Evolutionary conservation across 2,888 invertebrate species (phyloP).

Genomic region (Thyatira batis): DNA sequence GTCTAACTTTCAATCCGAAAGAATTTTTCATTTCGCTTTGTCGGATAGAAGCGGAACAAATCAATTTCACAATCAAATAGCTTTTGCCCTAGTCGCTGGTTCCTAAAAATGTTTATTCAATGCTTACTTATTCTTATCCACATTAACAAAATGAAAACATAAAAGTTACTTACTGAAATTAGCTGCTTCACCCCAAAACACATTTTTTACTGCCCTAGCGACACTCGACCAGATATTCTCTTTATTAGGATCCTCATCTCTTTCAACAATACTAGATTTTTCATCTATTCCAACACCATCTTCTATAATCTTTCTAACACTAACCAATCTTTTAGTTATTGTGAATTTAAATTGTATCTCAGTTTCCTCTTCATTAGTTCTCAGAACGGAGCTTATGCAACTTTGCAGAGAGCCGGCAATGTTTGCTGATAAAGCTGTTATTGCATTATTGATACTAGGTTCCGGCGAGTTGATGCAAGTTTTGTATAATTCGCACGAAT

Average conservation of each 20-base stretch:
- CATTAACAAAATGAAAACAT: conserved; percentile 4
- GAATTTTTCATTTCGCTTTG: not conserved
- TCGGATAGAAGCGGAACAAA: not conserved
- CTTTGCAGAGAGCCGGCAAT: conserved; percentile 69
- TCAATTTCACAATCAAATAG: not conserved
- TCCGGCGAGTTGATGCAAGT: conserved; percentile 62
- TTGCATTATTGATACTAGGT: conserved; percentile 48
- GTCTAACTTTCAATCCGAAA: not conserved
- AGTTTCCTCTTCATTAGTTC: conserved; percentile 66
- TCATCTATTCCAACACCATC: conserved; percentile 38
- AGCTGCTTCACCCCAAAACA: conserved; percentile 67
- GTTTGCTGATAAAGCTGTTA: conserved; percentile 63
- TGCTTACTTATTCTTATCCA: not conserved
- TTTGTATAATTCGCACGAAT: conserved; percentile 67
- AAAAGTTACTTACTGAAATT: conserved; percentile 42
- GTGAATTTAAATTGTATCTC: conserved; percentile 77
- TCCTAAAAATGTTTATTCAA: not conserved
- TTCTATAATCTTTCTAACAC: conserved; percentile 56
- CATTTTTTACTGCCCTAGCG: conserved; percentile 68
- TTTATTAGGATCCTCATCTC: conserved; percentile 47
- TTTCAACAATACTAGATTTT: conserved; percentile 41
- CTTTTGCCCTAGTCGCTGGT: not conserved
- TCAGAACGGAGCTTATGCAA: conserved; percentile 62
- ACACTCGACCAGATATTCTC: conserved; percentile 76
- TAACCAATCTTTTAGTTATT: conserved; percentile 70